These are phyloP conservation scores for Eulithis prunata DNA, from an alignment of 2,888 invertebrate genomes.

Conservation along the genomic window DNA sequence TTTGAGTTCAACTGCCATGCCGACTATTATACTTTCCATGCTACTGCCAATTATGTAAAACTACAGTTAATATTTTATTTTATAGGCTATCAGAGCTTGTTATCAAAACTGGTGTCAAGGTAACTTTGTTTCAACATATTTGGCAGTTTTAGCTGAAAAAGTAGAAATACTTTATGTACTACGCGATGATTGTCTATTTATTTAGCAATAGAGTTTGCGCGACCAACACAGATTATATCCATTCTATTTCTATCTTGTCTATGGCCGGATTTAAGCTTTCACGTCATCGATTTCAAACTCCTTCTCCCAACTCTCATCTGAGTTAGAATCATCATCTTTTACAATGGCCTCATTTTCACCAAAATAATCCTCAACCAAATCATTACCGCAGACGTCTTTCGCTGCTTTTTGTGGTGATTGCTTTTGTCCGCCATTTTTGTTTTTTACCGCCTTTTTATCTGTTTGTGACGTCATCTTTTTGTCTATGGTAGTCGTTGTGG, in stretches of 20 bases:
- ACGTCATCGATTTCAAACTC: slow-evolving; percentile 83
- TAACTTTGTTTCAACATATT: not conserved
- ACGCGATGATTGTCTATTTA: not conserved
- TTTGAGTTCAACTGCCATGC: too few relatives aligned
- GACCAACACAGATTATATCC: slow-evolving; percentile 22
- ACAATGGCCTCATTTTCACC: slow-evolving; percentile 66
- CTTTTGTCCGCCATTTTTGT: slow-evolving; percentile 54
- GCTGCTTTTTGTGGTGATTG: slow-evolving; percentile 61
- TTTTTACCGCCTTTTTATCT: slow-evolving; percentile 36
- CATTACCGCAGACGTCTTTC: slow-evolving; percentile 79
- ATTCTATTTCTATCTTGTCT: slow-evolving; percentile 33
- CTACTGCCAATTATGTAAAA: too few relatives aligned
- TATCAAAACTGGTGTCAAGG: too few relatives aligned
- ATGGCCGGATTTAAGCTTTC: slow-evolving; percentile 65
- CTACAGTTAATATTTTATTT: too few relatives aligned
- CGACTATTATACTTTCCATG: too few relatives aligned
- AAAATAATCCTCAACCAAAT: slow-evolving; percentile 82
- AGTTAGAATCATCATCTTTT: slow-evolving; percentile 79
- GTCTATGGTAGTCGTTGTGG: slow-evolving; percentile 35
- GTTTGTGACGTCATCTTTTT: slow-evolving; percentile 8
- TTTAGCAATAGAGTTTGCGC: slow-evolving; percentile 25
- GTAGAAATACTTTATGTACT: too few relatives aligned
- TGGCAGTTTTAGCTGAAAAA: not conserved
- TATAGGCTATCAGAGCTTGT: too few relatives aligned
- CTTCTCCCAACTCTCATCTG: slow-evolving; percentile 85